Conservation (phyloP, 2,113 vertebrate species). For the Trematocara macrostoma region DNA sequence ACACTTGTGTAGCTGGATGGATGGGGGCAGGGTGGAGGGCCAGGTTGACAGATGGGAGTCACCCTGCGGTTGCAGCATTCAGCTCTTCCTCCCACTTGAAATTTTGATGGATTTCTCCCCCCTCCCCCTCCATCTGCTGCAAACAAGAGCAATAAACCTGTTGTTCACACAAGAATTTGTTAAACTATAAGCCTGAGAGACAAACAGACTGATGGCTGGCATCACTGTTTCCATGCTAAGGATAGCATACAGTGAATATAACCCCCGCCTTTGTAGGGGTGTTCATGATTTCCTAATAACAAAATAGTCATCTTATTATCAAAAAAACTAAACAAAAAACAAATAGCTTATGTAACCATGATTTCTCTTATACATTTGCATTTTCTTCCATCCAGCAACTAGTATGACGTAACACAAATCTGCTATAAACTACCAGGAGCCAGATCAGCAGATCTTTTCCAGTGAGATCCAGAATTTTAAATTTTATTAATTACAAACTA, state of each 20-base stretch:
- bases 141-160: background rate
- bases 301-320: background rate
- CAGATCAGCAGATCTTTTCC: background rate
- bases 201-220: background rate
- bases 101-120: background rate
- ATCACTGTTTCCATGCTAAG: background rate
- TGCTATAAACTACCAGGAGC: background rate
- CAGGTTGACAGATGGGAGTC: slow-evolving; percentile 15
- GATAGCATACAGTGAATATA: background rate
- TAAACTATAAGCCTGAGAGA: background rate
- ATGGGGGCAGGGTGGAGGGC: background rate
- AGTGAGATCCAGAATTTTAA: background rate
- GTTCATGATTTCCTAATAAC: background rate
- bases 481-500: background rate
- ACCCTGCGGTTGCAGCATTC: background rate
- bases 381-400: background rate
- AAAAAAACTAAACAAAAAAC: background rate
- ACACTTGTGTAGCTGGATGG: background rate
- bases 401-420: background rate
- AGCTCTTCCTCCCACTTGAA: background rate
- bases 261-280: background rate
- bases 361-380: background rate
- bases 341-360: background rate
- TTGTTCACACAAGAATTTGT: background rate
- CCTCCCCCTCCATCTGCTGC: background rate